Percentiles rank a stretch among this genome's conserved stretches.
These are phyloP conservation scores for Cerceris ruficornis DNA, from an alignment of 2,888 invertebrate genomes.

Conservation along the genomic window DNA sequence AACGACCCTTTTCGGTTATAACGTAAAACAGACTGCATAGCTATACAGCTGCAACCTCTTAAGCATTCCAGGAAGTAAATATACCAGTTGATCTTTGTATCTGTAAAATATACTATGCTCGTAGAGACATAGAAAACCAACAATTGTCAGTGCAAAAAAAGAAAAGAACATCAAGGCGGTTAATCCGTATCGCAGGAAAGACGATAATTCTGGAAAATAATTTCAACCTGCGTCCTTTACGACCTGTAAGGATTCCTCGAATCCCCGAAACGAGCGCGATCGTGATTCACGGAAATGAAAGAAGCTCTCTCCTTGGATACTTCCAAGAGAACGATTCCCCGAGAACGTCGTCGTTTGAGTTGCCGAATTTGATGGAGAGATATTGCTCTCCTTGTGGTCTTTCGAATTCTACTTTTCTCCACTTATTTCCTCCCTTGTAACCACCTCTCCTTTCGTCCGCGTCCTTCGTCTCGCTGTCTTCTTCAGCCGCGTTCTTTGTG, in stretches of 20 bases:
- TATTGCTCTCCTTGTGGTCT: conserved; percentile 63
- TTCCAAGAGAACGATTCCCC: conserved; percentile 32
- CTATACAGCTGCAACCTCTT: too few relatives aligned
- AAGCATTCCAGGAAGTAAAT: too few relatives aligned
- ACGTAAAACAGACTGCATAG: too few relatives aligned
- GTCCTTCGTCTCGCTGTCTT: conserved; percentile 31
- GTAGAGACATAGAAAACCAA: too few relatives aligned
- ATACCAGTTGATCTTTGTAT: too few relatives aligned
- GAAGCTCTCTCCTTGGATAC: conserved; percentile 16
- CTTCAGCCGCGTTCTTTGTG: conserved; percentile 45
- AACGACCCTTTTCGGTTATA: too few relatives aligned
- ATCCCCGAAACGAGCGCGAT: conserved; percentile 15
- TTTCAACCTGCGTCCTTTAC: conserved; percentile 46
- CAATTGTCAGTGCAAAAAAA: too few relatives aligned
- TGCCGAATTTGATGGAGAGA: conserved; percentile 70
- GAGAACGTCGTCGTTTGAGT: conserved; percentile 41
- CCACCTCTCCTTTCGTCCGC: conserved; percentile 28
- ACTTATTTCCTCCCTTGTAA: not conserved
- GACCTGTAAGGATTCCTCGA: conserved; percentile 27
- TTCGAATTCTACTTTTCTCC: conserved; percentile 39
- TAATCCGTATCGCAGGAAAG: not conserved
- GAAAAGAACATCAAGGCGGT: too few relatives aligned
- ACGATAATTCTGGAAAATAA: conserved; percentile 62
- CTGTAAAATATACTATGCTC: too few relatives aligned
- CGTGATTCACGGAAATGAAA: conserved; percentile 43